Percentiles rank a stretch among this genome's conserved stretches.
phyloP scores from a whole-genome alignment of 2,797 vertebrate genomes.

The Balearica regulorum region DNA sequence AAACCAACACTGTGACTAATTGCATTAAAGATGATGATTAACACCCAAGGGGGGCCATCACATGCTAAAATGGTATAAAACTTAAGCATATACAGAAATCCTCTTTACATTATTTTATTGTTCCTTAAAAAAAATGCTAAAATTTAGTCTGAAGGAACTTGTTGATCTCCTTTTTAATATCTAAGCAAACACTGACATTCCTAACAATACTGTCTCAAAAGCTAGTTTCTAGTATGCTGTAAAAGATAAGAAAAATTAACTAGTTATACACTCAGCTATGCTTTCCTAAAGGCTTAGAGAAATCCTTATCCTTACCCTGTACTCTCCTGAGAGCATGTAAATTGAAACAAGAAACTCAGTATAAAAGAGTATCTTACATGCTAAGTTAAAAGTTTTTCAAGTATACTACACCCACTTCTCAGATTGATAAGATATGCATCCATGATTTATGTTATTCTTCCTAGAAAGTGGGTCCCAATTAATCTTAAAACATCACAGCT shows the following conservation, averaged over 20 bases:
- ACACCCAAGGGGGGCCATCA: neutral
- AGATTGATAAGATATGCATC: conserved; percentile 40
- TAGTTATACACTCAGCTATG: neutral
- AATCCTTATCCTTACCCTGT: neutral
- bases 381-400: conserved; percentile 46
- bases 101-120: neutral
- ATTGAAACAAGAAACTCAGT: neutral
- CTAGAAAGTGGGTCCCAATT: conserved; percentile 54
- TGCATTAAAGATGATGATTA: neutral
- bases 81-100: neutral
- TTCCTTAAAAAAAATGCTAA: neutral
- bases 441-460: conserved; percentile 54
- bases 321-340: neutral
- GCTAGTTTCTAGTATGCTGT: neutral
- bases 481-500: conserved; percentile 51
- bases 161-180: neutral
- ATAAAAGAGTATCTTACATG: conserved; percentile 37
- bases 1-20: neutral
- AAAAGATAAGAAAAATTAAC: neutral
- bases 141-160: neutral
- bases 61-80: neutral
- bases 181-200: neutral
- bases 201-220: neutral
- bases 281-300: neutral
- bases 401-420: neutral